A percentile compares a stretch with the other conserved stretches of the same genome.
These are phyloP conservation scores for Holothuria leucospilota DNA, from an alignment of 53 echinoderm and acorn worm species.

Conservation along the genomic window DNA sequence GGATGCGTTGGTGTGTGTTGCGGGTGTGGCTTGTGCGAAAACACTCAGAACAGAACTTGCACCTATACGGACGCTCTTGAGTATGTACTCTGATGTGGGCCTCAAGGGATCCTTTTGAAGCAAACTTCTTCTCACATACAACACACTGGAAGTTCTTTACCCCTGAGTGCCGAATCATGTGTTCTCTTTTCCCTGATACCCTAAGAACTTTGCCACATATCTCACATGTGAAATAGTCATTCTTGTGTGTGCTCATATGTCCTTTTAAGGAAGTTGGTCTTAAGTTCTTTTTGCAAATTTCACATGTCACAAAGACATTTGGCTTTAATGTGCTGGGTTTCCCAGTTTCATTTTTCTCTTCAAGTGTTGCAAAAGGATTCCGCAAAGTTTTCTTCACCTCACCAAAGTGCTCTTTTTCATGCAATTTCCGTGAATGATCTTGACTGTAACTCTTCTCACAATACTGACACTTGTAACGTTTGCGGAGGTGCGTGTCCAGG, in stretches of 20 bases:
- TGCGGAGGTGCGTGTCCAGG: slow-evolving; percentile 16
- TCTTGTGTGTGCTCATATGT: slow-evolving; percentile 34
- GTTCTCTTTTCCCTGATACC: background rate
- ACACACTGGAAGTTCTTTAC: slow-evolving; percentile 16
- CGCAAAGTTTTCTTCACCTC: slow-evolving; percentile 11
- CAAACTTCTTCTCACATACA: slow-evolving; percentile 1
- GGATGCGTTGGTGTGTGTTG: slow-evolving; percentile 20
- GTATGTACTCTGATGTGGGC: slow-evolving; percentile 30
- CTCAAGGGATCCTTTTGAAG: slow-evolving; percentile 23
- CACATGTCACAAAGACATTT: slow-evolving; percentile 8
- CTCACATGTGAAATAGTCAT: slow-evolving; percentile 22
- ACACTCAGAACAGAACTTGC: slow-evolving; percentile 11
- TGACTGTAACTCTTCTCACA: slow-evolving; percentile 44
- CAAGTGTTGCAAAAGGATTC: slow-evolving; percentile 19
- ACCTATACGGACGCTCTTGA: slow-evolving; percentile 35
- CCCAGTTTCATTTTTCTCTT: background rate
- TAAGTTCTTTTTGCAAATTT: slow-evolving; percentile 18
- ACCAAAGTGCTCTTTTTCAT: slow-evolving; percentile 31
- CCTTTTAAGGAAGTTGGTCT: slow-evolving; percentile 10
- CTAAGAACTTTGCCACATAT: slow-evolving; percentile 23
- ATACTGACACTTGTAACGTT: slow-evolving; percentile 42
- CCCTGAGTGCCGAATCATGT: slow-evolving; percentile 25
- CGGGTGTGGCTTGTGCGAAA: slow-evolving; percentile 22
- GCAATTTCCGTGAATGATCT: slow-evolving; percentile 35
- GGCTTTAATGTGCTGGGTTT: background rate